A percentile compares a stretch with the other conserved stretches of the same genome.
Conservation (phyloP, 2,113 vertebrate genomes). For the Periophthalmodon schlosseri region DNA sequence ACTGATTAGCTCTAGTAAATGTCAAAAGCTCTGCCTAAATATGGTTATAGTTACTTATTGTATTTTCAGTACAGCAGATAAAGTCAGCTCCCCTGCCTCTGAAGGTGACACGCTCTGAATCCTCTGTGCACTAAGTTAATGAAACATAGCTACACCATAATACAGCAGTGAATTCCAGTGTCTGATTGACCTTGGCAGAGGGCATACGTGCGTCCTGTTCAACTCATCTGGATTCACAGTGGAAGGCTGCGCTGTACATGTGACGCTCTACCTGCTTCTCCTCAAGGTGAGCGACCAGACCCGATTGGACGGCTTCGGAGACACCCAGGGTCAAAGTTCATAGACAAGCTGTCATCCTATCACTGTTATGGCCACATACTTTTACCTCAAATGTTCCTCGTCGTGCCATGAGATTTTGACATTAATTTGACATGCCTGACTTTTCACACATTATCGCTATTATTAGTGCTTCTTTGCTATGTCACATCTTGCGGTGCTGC, state of each 20-base stretch:
- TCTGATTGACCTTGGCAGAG: slow-evolving; percentile 4
- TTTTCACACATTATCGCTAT: slow-evolving; percentile 28
- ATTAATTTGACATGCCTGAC: slow-evolving; percentile 9
- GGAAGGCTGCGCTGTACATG: not conserved
- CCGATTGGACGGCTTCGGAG: slow-evolving; percentile 19
- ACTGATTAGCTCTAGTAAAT: not conserved
- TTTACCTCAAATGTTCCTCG: slow-evolving; percentile 16
- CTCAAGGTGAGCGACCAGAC: slow-evolving; percentile 37
- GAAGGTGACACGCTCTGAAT: not conserved
- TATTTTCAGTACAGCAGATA: not conserved
- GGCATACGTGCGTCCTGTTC: slow-evolving; percentile 5
- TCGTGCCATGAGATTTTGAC: slow-evolving; percentile 3
- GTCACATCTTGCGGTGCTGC: slow-evolving; percentile 10
- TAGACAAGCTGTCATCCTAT: slow-evolving; percentile 42
- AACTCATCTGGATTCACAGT: slow-evolving; percentile 23
- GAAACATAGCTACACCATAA: not conserved
- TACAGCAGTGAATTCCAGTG: not conserved
- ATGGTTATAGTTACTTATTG: not conserved
- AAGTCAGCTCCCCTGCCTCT: not conserved
- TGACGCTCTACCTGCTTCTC: slow-evolving; percentile 18
- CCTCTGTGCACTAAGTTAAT: not conserved
- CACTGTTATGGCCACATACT: slow-evolving; percentile 22
- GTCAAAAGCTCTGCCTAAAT: not conserved
- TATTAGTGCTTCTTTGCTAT: slow-evolving; percentile 9
- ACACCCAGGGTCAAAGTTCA: slow-evolving; percentile 31